Conservation (phyloP, 2,888 invertebrate species). For the Yponomeuta sedellus region DNA sequence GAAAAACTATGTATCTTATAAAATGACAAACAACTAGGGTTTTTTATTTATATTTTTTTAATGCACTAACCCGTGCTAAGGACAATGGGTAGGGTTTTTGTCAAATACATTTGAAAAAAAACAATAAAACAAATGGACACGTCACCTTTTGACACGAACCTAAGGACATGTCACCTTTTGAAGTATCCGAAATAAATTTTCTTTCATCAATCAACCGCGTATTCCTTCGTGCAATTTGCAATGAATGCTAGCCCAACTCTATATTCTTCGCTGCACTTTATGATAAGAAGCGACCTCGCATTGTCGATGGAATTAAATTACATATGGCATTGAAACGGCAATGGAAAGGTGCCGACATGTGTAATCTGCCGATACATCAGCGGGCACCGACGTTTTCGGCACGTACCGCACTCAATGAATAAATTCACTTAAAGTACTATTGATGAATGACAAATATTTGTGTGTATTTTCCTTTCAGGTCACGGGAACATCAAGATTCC, state of each 20-base stretch:
- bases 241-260: constrained; percentile 12
- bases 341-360: constrained; percentile 11
- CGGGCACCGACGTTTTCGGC: constrained; percentile 25
- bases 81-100: no score
- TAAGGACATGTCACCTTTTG: no score
- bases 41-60: no score
- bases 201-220: background rate
- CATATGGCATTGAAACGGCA: background rate
- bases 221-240: background rate
- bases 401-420: constrained; percentile 44
- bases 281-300: constrained; percentile 31
- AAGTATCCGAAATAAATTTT: no score
- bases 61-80: no score
- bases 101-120: no score
- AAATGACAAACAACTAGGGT: no score
- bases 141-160: no score
- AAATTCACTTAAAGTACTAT: constrained; percentile 28
- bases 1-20: no score
- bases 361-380: constrained; percentile 7
- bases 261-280: constrained; percentile 30
- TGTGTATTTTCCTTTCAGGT: constrained; percentile 2
- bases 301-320: constrained; percentile 43
- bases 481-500: no score
- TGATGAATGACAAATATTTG: constrained; percentile 32
- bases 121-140: no score